Evolutionary conservation across 92 coral and sea anemone species (phyloP), one percentile per base, ranked within the genome.

Genomic region (Scolanthus callimorphus): DNA sequence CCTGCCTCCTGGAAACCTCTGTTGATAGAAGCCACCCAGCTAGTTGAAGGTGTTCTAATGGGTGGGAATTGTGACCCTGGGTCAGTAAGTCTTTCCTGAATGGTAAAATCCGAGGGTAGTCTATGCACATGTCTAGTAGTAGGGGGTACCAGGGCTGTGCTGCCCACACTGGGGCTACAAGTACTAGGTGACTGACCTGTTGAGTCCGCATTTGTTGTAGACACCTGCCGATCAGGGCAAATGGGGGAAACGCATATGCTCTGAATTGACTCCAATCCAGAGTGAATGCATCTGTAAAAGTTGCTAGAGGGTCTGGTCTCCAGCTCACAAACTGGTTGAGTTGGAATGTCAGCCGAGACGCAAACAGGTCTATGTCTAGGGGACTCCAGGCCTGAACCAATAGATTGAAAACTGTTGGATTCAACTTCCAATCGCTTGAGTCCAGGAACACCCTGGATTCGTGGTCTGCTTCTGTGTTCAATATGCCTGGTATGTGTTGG

Each of bases 21-120:
- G 62, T 73, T 25, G 81, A 73, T 51, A 67, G 56, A 13, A 62
- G 70, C 88, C 78, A 81, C 51, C 88, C 82, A 52, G 78, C 78
- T 67, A 74, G 56, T 46, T 62, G 85, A 19, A 78, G 78, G 25
- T 65, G 38, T 27, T 47, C 17, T 57, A 79, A 28, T 23, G 78
- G 85, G 30, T 70, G 77, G 39, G 19, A 22, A 11, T 74, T 69
- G 77, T 51, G 55, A 25, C 60, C 65, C 9, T 52, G 71, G 50
- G 70, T 73, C 65, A 73, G 27, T 46, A 80, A 69, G 52, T 60
- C 63, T 11, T 43, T 39, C 19, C 31, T 26, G 4, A 21, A 51
- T 17, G 87, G 77, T 31, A 73, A 56, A 50, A 66, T 56, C 48
- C 41, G 53, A 11, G 86, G 80, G 11, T 60, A 30, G 45, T 59